Evolutionary conservation across 2,113 vertebrate genomes (phyloP).

Genomic region (Colius striatus): DNA sequence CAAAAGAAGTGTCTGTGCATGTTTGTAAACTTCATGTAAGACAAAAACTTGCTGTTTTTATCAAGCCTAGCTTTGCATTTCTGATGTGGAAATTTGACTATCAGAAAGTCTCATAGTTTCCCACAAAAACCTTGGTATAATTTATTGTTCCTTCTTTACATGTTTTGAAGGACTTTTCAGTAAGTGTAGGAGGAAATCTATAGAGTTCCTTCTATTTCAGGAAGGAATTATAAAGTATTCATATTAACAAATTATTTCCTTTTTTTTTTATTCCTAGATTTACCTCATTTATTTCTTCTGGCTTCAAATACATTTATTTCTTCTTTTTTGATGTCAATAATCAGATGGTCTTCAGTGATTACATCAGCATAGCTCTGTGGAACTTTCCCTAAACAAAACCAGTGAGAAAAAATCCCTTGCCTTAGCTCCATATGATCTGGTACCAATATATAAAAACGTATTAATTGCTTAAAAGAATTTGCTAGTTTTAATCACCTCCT

Average conservation of each 20-base stretch:
- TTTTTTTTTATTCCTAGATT: neutral
- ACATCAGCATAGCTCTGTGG: neutral
- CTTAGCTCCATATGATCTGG: neutral
- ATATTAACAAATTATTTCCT: neutral
- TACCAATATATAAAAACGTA: neutral
- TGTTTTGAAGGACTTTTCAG: neutral
- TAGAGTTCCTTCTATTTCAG: neutral
- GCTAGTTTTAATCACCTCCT: neutral
- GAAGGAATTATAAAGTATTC: neutral
- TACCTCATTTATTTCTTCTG: neutral
- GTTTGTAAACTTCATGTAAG: neutral
- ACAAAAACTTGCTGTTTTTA: neutral
- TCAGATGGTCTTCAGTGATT: neutral
- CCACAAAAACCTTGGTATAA: neutral
- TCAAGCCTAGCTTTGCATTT: neutral
- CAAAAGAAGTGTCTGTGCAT: neutral
- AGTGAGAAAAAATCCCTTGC: neutral
- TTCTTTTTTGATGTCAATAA: neutral
- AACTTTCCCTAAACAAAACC: neutral
- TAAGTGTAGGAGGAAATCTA: neutral
- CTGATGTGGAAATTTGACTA: neutral
- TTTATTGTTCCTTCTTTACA: neutral
- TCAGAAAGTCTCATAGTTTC: neutral
- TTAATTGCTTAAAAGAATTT: neutral
- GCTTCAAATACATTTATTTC: neutral